Evolutionary conservation across 2,888 invertebrate species (phyloP).

Genomic region (Rotaria magnacalcarata): DNA sequence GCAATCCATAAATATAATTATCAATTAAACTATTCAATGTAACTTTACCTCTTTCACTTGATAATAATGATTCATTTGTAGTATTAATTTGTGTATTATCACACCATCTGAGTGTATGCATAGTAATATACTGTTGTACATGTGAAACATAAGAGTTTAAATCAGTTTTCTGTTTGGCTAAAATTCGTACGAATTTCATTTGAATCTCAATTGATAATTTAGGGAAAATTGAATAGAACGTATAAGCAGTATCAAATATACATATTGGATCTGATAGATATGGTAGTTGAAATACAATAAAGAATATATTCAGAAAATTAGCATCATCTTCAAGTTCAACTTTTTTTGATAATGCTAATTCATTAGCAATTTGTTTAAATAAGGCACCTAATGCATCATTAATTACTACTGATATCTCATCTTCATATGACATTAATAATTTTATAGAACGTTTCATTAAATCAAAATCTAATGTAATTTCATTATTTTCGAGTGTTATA

Average conservation of each 20-base stretch:
- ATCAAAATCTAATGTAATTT: constrained; percentile 22
- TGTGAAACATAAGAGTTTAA: constrained; percentile 62
- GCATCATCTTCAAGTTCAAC: background rate
- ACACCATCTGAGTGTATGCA: constrained; percentile 68
- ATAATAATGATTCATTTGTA: background rate
- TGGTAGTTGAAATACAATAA: constrained; percentile 64
- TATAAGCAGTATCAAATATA: constrained; percentile 75
- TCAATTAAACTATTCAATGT: background rate
- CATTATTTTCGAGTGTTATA: background rate
- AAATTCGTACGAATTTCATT: constrained; percentile 73
- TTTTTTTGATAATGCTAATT: background rate
- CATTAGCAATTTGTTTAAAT: background rate
- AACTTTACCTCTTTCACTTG: background rate
- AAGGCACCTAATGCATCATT: background rate
- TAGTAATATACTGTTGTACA: constrained; percentile 79
- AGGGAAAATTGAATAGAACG: constrained; percentile 69
- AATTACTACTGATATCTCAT: background rate
- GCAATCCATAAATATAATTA: background rate
- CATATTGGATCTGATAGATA: constrained; percentile 67
- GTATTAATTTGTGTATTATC: background rate
- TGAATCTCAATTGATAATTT: constrained; percentile 71
- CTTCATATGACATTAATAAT: background rate
- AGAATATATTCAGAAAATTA: constrained; percentile 25
- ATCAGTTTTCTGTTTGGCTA: constrained; percentile 64
- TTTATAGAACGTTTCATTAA: background rate